These are phyloP conservation scores for Malacoctenus gilli DNA, from an alignment of 2,797 vertebrate species.

Conservation along the genomic window DNA sequence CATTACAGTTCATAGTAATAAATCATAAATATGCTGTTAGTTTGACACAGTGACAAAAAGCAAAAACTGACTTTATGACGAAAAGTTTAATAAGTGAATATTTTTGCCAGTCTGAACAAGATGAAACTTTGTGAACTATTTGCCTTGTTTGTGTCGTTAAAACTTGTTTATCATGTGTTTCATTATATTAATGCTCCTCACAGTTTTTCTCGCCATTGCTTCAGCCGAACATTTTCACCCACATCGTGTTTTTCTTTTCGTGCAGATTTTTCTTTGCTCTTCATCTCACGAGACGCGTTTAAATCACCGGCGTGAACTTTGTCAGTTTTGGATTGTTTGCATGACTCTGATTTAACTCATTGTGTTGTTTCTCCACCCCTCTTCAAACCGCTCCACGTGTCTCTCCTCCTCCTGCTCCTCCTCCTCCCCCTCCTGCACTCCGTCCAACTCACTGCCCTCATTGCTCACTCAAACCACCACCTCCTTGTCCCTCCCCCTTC, in stretches of 20 bases:
- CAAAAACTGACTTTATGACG: too few relatives aligned
- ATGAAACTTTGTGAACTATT: too few relatives aligned
- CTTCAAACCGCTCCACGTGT: constrained; percentile 6
- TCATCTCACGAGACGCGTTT: constrained; percentile 36
- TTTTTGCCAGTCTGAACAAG: too few relatives aligned
- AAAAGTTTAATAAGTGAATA: too few relatives aligned
- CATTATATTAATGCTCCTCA: too few relatives aligned
- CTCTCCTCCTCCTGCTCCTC: constrained; percentile 24
- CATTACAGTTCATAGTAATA: too few relatives aligned
- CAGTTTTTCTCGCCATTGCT: too few relatives aligned
- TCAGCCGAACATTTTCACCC: neutral
- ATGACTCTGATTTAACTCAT: constrained; percentile 82
- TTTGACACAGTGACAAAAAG: too few relatives aligned
- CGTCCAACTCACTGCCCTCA: constrained; percentile 21
- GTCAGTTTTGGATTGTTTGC: constrained; percentile 62
- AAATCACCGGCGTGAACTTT: constrained; percentile 30
- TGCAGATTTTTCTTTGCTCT: constrained; percentile 14
- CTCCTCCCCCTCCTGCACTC: constrained; percentile 30
- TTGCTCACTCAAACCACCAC: constrained; percentile 11
- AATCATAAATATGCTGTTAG: too few relatives aligned
- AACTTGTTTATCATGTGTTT: too few relatives aligned
- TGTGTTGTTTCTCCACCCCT: constrained; percentile 80
- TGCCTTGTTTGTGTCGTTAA: too few relatives aligned
- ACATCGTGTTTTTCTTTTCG: constrained; percentile 1
- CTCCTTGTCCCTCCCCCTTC: constrained; percentile 4